Evolutionary conservation across 2,113 vertebrate genomes (phyloP).

Genomic region (Percina caprodes): DNA sequence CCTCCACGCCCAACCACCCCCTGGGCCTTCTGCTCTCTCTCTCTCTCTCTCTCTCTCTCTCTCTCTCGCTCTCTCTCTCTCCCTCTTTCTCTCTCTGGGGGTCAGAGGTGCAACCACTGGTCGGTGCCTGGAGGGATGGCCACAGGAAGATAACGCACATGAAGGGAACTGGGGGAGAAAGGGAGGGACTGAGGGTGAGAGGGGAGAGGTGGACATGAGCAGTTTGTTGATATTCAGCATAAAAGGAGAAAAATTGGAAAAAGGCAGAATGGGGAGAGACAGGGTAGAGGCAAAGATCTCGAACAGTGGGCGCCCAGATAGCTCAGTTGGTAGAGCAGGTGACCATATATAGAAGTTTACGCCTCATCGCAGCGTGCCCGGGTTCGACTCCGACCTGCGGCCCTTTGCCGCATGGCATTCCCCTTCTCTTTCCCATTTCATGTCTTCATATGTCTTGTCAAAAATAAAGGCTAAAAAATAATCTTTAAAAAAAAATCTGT

Average conservation of each 20-base stretch:
- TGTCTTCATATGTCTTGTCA: too few relatives aligned
- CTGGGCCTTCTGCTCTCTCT: conserved; percentile 34
- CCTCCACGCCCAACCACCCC: conserved; percentile 61
- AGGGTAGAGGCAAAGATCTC: not conserved
- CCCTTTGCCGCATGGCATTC: too few relatives aligned
- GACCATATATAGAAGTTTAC: too few relatives aligned
- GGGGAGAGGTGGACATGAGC: conserved; percentile 7
- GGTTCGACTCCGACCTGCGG: too few relatives aligned
- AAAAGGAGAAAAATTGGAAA: conserved; percentile 9
- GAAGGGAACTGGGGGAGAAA: conserved; percentile 49
- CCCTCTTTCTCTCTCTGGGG: conserved; percentile 51
- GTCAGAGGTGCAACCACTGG: conserved; percentile 80
- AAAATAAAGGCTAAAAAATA: too few relatives aligned
- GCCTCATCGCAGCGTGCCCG: too few relatives aligned
- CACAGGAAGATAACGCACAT: conserved; percentile 79
- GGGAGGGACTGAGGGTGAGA: conserved; percentile 5
- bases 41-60: conserved; percentile 34
- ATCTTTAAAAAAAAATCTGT: too few relatives aligned
- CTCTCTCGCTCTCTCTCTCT: conserved; percentile 37
- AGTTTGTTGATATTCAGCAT: conserved; percentile 28
- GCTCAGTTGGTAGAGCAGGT: too few relatives aligned
- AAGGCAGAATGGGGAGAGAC: not conserved
- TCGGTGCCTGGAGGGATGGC: conserved; percentile 75
- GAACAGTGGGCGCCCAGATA: not conserved
- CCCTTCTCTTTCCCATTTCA: too few relatives aligned